phyloP scores from a whole-genome alignment of 1,140 invertebrate species.

The Tetranychus cinnabarinus region DNA sequence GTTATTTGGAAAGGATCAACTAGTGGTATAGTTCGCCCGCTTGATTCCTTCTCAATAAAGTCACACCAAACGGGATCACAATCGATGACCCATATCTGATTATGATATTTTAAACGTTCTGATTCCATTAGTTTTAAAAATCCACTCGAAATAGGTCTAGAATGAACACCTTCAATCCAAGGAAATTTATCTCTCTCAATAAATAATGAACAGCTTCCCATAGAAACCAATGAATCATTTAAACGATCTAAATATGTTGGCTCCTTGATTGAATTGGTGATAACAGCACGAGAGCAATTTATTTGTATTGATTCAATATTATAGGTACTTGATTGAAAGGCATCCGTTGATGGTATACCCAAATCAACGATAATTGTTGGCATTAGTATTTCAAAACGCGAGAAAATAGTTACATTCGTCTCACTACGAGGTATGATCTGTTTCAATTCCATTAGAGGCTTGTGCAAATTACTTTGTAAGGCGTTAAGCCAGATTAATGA shows the following conservation, averaged over 20 bases:
- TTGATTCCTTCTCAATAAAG: neutral
- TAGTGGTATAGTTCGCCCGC: neutral
- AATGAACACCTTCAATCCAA: conserved; percentile 3
- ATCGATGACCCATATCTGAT: conserved; percentile 2
- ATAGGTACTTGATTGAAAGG: conserved; percentile 2
- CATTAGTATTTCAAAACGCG: conserved; percentile 7
- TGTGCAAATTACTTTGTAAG: conserved; percentile 62
- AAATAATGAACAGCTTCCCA: conserved; percentile 1
- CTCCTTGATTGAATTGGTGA: conserved; percentile 3
- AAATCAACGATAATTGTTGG: conserved; percentile 4
- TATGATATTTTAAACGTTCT: neutral
- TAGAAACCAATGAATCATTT: neutral
- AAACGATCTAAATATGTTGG: neutral
- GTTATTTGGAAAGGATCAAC: conserved; percentile 2
- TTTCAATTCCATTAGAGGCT: conserved; percentile 30
- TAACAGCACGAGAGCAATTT: neutral
- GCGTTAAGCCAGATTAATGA: conserved; percentile 78
- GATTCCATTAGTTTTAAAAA: neutral
- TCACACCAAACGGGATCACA: conserved; percentile 8
- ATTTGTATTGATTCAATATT: neutral
- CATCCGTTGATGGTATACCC: neutral
- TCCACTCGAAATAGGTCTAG: neutral
- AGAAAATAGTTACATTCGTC: neutral
- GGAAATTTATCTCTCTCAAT: conserved; percentile 2
- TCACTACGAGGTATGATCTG: conserved; percentile 1